A percentile compares a stretch with the other conserved stretches of the same genome.
Conservation (phyloP, 2,113 vertebrate genomes). For the Mastomys coucha region DNA sequence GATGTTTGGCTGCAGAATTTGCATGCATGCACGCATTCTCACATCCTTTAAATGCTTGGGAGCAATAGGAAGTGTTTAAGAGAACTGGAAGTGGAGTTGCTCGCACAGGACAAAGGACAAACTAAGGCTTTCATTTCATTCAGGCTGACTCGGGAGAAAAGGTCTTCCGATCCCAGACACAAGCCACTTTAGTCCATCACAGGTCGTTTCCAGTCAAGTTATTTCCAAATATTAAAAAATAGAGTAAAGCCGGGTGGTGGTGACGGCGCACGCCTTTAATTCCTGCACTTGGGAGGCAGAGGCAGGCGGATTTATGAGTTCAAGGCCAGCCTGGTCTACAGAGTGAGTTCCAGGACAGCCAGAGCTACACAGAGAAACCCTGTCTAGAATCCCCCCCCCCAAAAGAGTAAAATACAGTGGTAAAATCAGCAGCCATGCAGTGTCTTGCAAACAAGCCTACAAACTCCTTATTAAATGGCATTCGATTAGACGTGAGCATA, state of each 20-base stretch:
- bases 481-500: background rate
- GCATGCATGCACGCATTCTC: background rate
- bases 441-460: constrained; percentile 8
- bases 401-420: background rate
- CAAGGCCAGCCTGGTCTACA: too few species aligned
- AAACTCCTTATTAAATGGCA: constrained; percentile 25
- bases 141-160: background rate
- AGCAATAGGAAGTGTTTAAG: constrained; percentile 53
- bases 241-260: too few species aligned
- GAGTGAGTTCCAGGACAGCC: too few species aligned
- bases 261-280: too few species aligned
- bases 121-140: background rate
- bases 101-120: background rate
- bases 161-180: background rate
- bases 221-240: background rate
- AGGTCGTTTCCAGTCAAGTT: background rate
- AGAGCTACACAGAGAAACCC: too few species aligned
- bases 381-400: too few species aligned
- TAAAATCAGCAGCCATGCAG: constrained; percentile 58
- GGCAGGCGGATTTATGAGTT: too few species aligned
- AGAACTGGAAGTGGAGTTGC: background rate
- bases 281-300: too few species aligned
- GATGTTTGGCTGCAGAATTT: constrained; percentile 39
- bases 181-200: background rate
- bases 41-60: constrained; percentile 45